Evolutionary conservation across 2,797 vertebrate species (phyloP), one percentile per base, ranked within the genome.

Genomic region (Serranus cabrilla): DNA sequence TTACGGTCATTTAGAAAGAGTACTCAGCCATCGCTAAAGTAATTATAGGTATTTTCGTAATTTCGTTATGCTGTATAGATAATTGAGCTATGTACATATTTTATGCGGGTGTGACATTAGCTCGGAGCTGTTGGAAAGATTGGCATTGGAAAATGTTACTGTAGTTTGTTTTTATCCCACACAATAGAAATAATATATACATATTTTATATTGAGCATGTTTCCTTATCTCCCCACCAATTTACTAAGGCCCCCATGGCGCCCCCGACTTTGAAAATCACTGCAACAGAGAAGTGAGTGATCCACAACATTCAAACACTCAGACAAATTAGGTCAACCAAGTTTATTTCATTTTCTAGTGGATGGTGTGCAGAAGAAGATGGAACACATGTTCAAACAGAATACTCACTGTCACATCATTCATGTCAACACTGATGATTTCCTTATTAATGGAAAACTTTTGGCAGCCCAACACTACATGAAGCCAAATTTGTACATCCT

Each of bases 281-380:
- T 7, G 34, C 5, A 43, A 14, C 8, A n/a, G 3, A 37, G 7
- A 34, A 34, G 17, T 4, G 11, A n/a, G 8, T 23, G 13, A 27
- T 71, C 58, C 40, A 54, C 18, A 58, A 51, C 21, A 54, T 42
- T 43, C 11, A 43, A 52, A 52, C 10, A 23, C 0, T 11, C 12
- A 50, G 47, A 66, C 51, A 79, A 40, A 67, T 69, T 18, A 75
- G 42, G 40, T 82, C 34, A 61, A 86, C 47, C 55, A 79, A 64
- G 40, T 82, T 83, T 80, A 84, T 81, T 89, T 83, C 64, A 58
- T 71, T 88, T 61, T 71, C 50, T 65, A 71, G 42, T 54, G 46
- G 42, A 81, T 54, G 42, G 47, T 81, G 64, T 73, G 83, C 68
- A 81, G 67, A 60, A 71, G 12, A 83, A 20, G 54, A 83, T 52